A percentile compares a stretch with the other conserved stretches of the same genome.
These are phyloP conservation scores for Arrhopalites spinosus DNA, from an alignment of 2,888 invertebrate genomes.

Conservation along the genomic window DNA sequence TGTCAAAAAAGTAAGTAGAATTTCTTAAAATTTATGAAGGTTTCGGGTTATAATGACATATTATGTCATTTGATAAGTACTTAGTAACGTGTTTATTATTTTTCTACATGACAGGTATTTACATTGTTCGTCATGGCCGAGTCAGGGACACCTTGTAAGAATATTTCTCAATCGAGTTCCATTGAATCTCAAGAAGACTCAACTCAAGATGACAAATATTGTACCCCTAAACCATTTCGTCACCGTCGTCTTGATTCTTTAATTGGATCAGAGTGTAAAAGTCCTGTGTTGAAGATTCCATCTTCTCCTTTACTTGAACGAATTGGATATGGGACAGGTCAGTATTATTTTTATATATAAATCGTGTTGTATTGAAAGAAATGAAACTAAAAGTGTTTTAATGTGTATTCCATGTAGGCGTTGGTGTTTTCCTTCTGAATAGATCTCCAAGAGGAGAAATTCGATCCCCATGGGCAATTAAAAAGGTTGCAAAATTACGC, in stretches of 20 bases:
- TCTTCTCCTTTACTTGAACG: conserved; percentile 48
- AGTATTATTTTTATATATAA: conserved; percentile 13
- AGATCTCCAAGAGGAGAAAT: conserved; percentile 68
- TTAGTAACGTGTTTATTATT: too few species aligned
- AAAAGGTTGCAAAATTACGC: conserved; percentile 64
- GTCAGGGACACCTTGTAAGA: too few species aligned
- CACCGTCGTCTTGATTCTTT: background rate
- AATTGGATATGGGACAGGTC: conserved; percentile 53
- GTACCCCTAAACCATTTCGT: conserved; percentile 15
- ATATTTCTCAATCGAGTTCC: background rate
- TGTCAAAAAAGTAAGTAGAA: too few species aligned
- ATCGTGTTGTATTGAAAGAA: background rate
- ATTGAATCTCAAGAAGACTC: background rate
- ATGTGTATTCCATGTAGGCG: conserved; percentile 63
- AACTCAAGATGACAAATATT: background rate
- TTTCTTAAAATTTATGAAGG: too few species aligned
- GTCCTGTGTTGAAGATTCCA: conserved; percentile 47
- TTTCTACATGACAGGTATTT: too few species aligned
- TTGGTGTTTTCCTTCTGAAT: conserved; percentile 76
- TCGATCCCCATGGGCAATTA: conserved; percentile 86
- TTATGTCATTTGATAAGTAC: too few species aligned
- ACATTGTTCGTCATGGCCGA: too few species aligned
- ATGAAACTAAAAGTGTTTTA: background rate
- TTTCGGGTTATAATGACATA: too few species aligned
- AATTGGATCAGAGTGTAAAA: conserved; percentile 7